phyloP scores from a whole-genome alignment of 2,113 vertebrate species.

The Pao palembangensis region DNA sequence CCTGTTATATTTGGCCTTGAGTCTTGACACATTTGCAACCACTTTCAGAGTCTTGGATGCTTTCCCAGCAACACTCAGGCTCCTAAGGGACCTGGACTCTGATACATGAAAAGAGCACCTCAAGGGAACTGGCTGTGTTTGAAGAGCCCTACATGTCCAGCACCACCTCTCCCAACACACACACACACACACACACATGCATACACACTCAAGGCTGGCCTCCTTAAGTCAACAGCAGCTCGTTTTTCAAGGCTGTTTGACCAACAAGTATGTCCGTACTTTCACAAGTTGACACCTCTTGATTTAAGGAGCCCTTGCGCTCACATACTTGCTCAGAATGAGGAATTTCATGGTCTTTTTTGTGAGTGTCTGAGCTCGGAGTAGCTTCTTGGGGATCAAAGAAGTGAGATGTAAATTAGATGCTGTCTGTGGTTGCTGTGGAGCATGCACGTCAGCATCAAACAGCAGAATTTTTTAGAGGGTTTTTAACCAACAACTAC shows the following conservation, averaged over 20 bases:
- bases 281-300: conserved; percentile 61
- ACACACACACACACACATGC: no score
- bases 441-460: no score
- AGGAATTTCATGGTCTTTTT: conserved; percentile 48
- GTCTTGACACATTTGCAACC: conserved; percentile 22
- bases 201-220: conserved; percentile 42
- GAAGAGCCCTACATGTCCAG: conserved; percentile 44
- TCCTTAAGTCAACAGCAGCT: conserved; percentile 67
- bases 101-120: conserved; percentile 60
- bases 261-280: conserved; percentile 64
- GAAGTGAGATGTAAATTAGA: conserved; percentile 33
- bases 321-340: conserved; percentile 41
- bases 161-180: conserved; percentile 16
- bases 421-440: conserved; percentile 11
- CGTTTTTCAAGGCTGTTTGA: conserved; percentile 61
- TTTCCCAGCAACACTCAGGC: conserved; percentile 61
- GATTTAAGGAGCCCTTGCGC: conserved; percentile 48
- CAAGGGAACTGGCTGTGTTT: conserved; percentile 48
- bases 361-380: conserved; percentile 20
- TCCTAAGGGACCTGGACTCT: conserved; percentile 68
- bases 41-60: conserved; percentile 39
- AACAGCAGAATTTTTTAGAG: no score
- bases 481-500: no score
- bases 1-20: conserved; percentile 27
- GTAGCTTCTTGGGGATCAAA: conserved; percentile 39